Evolutionary conservation across 2,797 vertebrate species (phyloP), one percentile per base, ranked within the genome.

Genomic region (Chiropotes sagulatus): DNA sequence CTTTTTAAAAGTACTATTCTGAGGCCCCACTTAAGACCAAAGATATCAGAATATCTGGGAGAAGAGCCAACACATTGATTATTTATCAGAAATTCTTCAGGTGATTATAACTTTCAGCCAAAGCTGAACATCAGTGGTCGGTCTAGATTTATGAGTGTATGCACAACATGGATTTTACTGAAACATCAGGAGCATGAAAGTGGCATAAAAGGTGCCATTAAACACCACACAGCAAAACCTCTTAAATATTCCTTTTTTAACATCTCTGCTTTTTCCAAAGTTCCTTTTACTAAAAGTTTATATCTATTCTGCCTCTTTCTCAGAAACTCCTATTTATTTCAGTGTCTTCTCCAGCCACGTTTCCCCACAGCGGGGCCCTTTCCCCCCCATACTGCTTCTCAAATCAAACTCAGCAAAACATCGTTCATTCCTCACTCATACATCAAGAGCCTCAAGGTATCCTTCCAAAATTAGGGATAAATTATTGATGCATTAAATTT

Each of bases 401-500:
- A 70, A 72, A 26, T 80, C 44, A 94, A 88, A 72, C 33, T 46
- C 78, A 79, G 41, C n/a, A 80, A 48, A 89, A 33, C 17, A 57
- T 61, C 30, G 24, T 89, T 36, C 30, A 36, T 67, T 73, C 7
- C 17, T 70, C 20, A 33, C 15, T 46, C 70, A 82, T 22, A 50
- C 22, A 52, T n/a, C 20, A 57, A 33, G 39, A 87, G 14, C 17
- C 33, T 28, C 50, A 83, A 84, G n/a, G 81, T 57, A 46, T 78
- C 80, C 57, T 93, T 87, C 64, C 44, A 67, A 90, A 81, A 78
- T 88, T 92, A 72, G 41, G 5, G 1, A 61, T 88, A 48, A 90
- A 72, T 97, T 73, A 19, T 72, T 90, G 90, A 78, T 64, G 83
- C 33, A 70, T 57, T 90, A 80, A 64, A n/a, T 82, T 93, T 93